Percentiles rank a stretch among this genome's conserved stretches.
Conservation (phyloP, 1,140 invertebrate species). For the Euura lappo region DNA sequence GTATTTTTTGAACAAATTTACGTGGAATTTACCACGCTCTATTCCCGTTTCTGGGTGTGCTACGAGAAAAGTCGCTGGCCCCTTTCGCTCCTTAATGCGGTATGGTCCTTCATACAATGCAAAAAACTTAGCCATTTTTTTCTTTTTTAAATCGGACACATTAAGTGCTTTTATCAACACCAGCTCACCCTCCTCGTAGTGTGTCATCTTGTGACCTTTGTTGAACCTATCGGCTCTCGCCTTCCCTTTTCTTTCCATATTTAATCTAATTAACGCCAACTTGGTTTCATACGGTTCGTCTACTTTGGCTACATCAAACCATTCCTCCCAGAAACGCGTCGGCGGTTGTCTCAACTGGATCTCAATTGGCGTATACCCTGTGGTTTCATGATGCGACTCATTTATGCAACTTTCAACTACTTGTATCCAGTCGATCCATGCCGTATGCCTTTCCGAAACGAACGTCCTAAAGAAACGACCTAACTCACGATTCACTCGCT, state of each 20-base stretch:
- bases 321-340: conserved; percentile 13
- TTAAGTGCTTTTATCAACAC: conserved; percentile 9
- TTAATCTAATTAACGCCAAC: neutral
- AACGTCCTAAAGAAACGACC: conserved; percentile 24
- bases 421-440: conserved; percentile 14
- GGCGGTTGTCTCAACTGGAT: conserved; percentile 20
- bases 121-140: conserved; percentile 11
- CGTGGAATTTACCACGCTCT: conserved; percentile 9
- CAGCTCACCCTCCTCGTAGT: neutral
- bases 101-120: conserved; percentile 12
- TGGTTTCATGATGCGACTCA: conserved; percentile 21
- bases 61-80: conserved; percentile 7
- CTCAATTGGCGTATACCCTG: conserved; percentile 18
- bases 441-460: conserved; percentile 12
- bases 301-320: neutral
- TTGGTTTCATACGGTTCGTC: conserved; percentile 5
- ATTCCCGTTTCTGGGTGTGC: neutral
- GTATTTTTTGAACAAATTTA: neutral
- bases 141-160: conserved; percentile 3
- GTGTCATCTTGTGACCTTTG: conserved; percentile 3
- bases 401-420: conserved; percentile 26
- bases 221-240: neutral
- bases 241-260: neutral
- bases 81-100: neutral
- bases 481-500: conserved; percentile 25